Evolutionary conservation across 2,113 vertebrate species (phyloP).

Genomic region (Pedetes capensis): DNA sequence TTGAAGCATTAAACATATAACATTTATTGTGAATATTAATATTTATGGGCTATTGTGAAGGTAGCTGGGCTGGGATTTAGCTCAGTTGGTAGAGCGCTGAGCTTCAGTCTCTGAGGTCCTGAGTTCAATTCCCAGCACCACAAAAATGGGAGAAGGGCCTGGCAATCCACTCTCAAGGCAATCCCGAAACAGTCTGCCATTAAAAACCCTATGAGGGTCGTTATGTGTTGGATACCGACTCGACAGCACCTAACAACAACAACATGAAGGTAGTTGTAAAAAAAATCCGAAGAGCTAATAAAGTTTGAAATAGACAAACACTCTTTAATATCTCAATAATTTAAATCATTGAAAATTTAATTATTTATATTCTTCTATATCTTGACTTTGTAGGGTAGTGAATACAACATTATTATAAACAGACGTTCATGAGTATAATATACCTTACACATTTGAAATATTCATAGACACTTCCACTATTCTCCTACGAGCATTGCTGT

Average conservation of each 20-base stretch:
- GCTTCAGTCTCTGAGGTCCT: too few relatives aligned
- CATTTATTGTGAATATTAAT: conserved; percentile 46
- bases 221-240: too few relatives aligned
- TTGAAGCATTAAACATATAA: conserved; percentile 35
- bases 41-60: conserved; percentile 39
- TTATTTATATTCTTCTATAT: conserved; percentile 29
- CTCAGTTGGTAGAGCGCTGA: too few relatives aligned
- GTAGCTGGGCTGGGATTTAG: too few relatives aligned
- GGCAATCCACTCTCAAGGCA: too few relatives aligned
- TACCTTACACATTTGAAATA: neutral
- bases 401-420: conserved; percentile 21
- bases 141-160: too few relatives aligned
- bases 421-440: neutral
- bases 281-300: conserved; percentile 37
- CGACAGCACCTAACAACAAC: too few relatives aligned
- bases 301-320: conserved; percentile 21
- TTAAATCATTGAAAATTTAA: conserved; percentile 46
- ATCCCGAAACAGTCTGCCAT: too few relatives aligned
- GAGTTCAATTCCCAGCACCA: too few relatives aligned
- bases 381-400: conserved; percentile 1
- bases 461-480: neutral
- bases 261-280: neutral
- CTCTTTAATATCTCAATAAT: conserved; percentile 47
- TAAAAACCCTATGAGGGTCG: too few relatives aligned
- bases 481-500: neutral